Conservation (phyloP, 2,888 invertebrate genomes). For the Clostera curtula region DNA sequence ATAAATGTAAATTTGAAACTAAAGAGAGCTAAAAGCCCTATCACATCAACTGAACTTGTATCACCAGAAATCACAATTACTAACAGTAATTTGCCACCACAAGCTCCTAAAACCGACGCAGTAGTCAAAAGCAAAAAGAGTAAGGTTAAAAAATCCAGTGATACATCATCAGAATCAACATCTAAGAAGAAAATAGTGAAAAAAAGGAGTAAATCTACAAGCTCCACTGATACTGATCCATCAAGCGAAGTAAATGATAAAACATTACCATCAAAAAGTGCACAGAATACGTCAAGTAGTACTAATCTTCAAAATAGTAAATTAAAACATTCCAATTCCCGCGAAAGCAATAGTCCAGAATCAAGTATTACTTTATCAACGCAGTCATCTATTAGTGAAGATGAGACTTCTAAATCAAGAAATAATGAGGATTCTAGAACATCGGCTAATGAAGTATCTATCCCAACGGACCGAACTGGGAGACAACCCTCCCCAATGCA, state of each 20-base stretch:
- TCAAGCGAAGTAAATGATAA: slow-evolving; percentile 41
- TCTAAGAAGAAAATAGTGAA: slow-evolving; percentile 58
- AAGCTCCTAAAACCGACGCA: slow-evolving; percentile 63
- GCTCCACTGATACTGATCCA: slow-evolving; percentile 61
- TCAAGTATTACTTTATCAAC: slow-evolving; percentile 70
- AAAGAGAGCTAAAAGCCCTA: slow-evolving; percentile 52
- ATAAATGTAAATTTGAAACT: slow-evolving; percentile 66
- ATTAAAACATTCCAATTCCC: slow-evolving; percentile 53
- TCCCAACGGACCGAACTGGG: slow-evolving; percentile 67
- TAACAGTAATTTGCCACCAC: slow-evolving; percentile 65
- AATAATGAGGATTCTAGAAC: slow-evolving; percentile 62
- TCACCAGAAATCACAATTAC: slow-evolving; percentile 60
- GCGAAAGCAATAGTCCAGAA: slow-evolving; percentile 63
- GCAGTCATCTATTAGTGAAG: slow-evolving; percentile 66
- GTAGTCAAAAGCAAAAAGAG: slow-evolving; percentile 45
- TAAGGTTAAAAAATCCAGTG: slow-evolving; percentile 57
- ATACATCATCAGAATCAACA: slow-evolving; percentile 50
- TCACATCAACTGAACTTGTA: slow-evolving; percentile 41
- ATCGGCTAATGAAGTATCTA: slow-evolving; percentile 74
- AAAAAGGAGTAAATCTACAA: slow-evolving; percentile 59
- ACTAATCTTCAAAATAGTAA: slow-evolving; percentile 46
- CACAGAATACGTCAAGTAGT: slow-evolving; percentile 35
- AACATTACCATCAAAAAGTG: slow-evolving; percentile 32
- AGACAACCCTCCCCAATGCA: slow-evolving; percentile 71
- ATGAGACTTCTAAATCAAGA: slow-evolving; percentile 53